These are phyloP conservation scores for Sebastes itinus DNA, from an alignment of 2,797 vertebrate genomes.

Conservation along the genomic window DNA sequence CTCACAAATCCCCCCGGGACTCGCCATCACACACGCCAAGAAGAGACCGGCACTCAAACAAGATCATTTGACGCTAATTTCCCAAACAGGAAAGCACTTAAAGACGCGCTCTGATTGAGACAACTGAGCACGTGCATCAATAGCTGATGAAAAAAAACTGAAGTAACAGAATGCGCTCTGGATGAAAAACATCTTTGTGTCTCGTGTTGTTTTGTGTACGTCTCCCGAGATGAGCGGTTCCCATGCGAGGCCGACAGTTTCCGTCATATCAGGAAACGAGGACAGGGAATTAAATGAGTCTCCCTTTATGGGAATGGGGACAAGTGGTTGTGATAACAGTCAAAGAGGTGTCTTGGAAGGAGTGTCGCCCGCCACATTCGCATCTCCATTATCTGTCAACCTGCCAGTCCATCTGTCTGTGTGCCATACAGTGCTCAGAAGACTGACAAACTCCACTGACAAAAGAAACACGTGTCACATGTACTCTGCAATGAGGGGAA, in stretches of 20 bases:
- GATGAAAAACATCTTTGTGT: slow-evolving; percentile 28
- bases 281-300: slow-evolving; percentile 58
- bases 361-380: slow-evolving; percentile 52
- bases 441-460: slow-evolving; percentile 57
- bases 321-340: slow-evolving; percentile 64
- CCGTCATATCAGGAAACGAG: slow-evolving; percentile 65
- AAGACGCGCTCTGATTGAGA: slow-evolving; percentile 68
- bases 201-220: slow-evolving; percentile 42
- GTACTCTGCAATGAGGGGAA: neutral
- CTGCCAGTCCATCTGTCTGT: slow-evolving; percentile 72
- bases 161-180: slow-evolving; percentile 10
- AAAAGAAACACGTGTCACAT: slow-evolving; percentile 31
- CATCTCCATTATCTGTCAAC: slow-evolving; percentile 72
- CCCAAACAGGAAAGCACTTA: slow-evolving; percentile 78
- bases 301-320: slow-evolving; percentile 44
- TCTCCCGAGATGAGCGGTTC: slow-evolving; percentile 49
- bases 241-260: slow-evolving; percentile 43
- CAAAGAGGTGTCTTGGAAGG: slow-evolving; percentile 58
- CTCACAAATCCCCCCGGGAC: slow-evolving; percentile 63
- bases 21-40: slow-evolving; percentile 57
- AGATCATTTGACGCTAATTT: slow-evolving; percentile 80
- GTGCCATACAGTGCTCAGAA: slow-evolving; percentile 37
- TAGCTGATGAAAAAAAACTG: slow-evolving; percentile 40
- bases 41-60: slow-evolving; percentile 69
- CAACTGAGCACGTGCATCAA: slow-evolving; percentile 55